Base-by-base conservation (phyloP, 2,113 vertebrate species). In the Addax nasomaculatus region DNA sequence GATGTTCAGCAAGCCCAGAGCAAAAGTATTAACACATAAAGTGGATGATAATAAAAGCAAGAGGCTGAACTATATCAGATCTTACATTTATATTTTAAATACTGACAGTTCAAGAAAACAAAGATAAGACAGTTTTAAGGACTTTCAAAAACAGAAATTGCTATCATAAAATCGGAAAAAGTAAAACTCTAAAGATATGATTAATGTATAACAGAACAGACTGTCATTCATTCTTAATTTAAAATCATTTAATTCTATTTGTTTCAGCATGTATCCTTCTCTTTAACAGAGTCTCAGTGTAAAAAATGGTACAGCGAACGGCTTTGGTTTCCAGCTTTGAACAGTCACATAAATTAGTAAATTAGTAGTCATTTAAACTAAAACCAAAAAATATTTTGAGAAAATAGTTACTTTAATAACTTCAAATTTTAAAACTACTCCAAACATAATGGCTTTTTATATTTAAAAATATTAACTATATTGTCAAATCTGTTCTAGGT, bases 81-180 rank as follows among this genome's bases (percentile, higher is more conserved):
- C 49, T 89, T 89, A 83, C 5, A 92, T 89, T 91, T 43, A 30
- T 39, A 93, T 33, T 73, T 76, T 93, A 96, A 96, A 95, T 49
- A 90, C 39, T 78, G 47, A 86, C 39, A 91, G 27, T 33, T 81
- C 58, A 57, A 86, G 33, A 85, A 93, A 93, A 58, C 70, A 73
- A 83, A 84, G 19, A 43, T 73, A 79, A 81, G 2, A 93, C 27
- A 92, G 49, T 64, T 85, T 92, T 78, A 95, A 96, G 93, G 12
- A 89, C 57, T 62, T 81, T 93, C 23, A 93, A 30, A 33, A 91
- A 39, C 14, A 81, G 30, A 95, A 96, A 93, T 49, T 19, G 47
- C 4, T 62, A 67, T 21, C 9, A 86, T 67, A 83, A 87, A 86
- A 86, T 23, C 43, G 4, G 25, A 60, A 90, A 88, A 73, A n/a